Evolutionary conservation across 2,113 vertebrate species (phyloP).

Genomic region (Nestor notabilis): DNA sequence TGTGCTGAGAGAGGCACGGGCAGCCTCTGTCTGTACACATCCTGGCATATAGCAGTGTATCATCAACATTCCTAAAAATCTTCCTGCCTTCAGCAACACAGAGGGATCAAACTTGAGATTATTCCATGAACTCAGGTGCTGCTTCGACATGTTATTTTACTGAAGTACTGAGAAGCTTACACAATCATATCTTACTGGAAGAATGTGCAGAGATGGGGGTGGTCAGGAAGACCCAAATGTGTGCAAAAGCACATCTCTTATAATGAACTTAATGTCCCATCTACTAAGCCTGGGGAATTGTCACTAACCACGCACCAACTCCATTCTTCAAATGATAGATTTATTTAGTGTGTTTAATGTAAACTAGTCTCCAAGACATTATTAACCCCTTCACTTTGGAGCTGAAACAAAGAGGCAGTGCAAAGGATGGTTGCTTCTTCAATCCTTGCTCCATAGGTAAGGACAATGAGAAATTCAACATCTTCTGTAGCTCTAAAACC

Average conservation of each 20-base stretch:
- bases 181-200: neutral
- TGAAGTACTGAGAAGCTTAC: neutral
- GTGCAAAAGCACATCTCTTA: neutral
- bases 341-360: neutral
- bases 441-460: neutral
- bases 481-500: neutral
- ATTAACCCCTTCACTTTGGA: neutral
- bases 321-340: neutral
- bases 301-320: neutral
- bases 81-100: neutral
- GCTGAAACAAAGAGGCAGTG: neutral
- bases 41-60: neutral
- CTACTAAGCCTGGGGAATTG: neutral
- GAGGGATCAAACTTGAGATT: neutral
- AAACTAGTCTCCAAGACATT: neutral
- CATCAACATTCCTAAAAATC: neutral
- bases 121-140: neutral
- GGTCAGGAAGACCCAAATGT: neutral
- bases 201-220: neutral
- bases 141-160: neutral
- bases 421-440: neutral
- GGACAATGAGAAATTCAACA: neutral
- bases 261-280: neutral
- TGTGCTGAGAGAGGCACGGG: neutral
- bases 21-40: neutral